Evolutionary conservation across 1,140 invertebrate genomes (phyloP), one percentile per base, ranked within the genome.

Genomic region (Leptinotarsa texana): DNA sequence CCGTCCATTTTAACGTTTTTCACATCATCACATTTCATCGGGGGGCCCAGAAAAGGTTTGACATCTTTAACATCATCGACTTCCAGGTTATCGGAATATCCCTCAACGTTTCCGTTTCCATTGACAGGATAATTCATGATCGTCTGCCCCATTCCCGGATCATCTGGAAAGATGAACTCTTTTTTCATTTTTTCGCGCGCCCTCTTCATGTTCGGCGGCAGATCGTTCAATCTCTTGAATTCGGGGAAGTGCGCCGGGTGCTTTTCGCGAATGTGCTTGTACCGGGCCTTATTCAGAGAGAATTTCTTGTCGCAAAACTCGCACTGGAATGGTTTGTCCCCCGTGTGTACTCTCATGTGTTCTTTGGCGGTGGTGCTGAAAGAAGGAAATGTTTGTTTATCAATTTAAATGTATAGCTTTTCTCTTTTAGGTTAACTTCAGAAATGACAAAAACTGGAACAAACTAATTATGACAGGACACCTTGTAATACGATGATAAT

Each of bases 291-390:
- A 74, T 79, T 83, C 13, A 83, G 68, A 4, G 87, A 83, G 78
- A 83, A 88, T 85, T 8, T 86, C 77, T 88, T 87, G 47, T 85
- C 85, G 75, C 88, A 89, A 17, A 87, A 78, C 4, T 83, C 83
- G 77, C 88, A 89, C 17, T 83, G 83, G 77, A 85, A 87, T 0
- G 87, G 87, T 77, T 86, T 86, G 3, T 86, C 82, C 3, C 86
- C 86, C 18, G 84, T 87, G 77, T 91, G 90, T 18, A 89, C 87
- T 82, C 89, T 86, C 83, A 89, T 87, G 79, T 92, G 91, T 65
- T 79, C 78, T 72, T 79, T 79, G 57, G 75, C 78, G 11, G 78
- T 79, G 27, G 78, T 79, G 65, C 78, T 79, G 27, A 71, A 75
- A 74, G 72, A 71, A 74, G n/a, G 2, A 42, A 11, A 42, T 42